These are phyloP conservation scores for Ovis canadensis DNA, from an alignment of 2,113 vertebrate genomes.

Conservation along the genomic window DNA sequence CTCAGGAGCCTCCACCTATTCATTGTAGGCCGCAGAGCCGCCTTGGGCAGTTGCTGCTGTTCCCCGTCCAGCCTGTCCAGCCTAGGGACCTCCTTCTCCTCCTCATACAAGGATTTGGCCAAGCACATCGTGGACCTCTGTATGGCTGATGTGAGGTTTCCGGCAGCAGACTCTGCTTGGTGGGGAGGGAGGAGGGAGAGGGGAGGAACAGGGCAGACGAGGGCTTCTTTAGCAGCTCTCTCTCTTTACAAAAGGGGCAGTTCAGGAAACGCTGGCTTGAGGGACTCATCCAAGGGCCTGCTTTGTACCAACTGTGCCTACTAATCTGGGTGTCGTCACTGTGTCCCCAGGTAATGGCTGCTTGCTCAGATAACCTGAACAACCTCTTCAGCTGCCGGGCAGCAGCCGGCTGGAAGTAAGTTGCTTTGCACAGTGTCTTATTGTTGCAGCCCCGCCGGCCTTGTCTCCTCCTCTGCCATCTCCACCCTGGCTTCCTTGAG, in stretches of 20 bases:
- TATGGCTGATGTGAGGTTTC: conserved; percentile 85
- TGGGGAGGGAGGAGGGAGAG: background rate
- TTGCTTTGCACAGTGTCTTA: background rate
- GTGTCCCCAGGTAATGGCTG: conserved; percentile 86
- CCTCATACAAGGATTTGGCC: conserved; percentile 90
- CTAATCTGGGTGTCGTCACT: background rate
- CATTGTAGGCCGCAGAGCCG: background rate
- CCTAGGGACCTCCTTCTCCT: conserved; percentile 72
- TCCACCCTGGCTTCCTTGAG: background rate
- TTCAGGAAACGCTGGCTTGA: background rate
- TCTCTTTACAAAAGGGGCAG: background rate
- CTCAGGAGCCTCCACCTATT: background rate
- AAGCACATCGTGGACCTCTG: conserved; percentile 83
- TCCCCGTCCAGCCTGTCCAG: conserved; percentile 71
- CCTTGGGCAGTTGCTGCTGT: conserved; percentile 61
- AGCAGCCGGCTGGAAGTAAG: conserved; percentile 92
- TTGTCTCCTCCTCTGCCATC: background rate
- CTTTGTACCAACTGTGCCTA: background rate
- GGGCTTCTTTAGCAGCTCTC: background rate
- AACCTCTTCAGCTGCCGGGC: conserved; percentile 85
- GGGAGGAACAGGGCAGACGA: background rate
- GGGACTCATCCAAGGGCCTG: background rate
- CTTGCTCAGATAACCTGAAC: conserved; percentile 86
- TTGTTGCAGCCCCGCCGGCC: background rate
- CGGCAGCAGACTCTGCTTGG: background rate